These are phyloP conservation scores for Enoplosus armatus DNA, from an alignment of 2,797 vertebrate species.

Conservation along the genomic window DNA sequence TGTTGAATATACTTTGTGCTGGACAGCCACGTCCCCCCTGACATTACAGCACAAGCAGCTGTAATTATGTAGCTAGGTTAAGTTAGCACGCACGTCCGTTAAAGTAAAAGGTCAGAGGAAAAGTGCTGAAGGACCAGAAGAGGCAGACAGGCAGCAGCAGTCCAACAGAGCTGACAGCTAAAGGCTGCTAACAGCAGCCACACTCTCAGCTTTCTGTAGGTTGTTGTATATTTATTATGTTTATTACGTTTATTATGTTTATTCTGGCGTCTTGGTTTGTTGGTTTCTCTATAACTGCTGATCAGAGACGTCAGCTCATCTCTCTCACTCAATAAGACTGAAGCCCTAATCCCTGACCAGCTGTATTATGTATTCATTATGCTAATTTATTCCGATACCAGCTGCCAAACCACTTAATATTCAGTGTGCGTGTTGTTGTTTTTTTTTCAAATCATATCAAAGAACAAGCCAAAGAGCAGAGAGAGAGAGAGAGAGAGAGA, in stretches of 20 bases:
- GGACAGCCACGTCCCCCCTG: conserved; percentile 3
- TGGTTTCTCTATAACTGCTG: not conserved
- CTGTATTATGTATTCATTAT: conserved; percentile 56
- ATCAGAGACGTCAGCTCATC: conserved; percentile 19
- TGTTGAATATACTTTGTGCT: too few relatives aligned
- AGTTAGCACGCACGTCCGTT: conserved; percentile 17
- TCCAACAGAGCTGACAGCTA: conserved; percentile 24
- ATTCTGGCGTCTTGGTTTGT: not conserved
- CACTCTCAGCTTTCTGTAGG: not conserved
- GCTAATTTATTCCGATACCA: conserved; percentile 45
- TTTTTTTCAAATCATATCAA: conserved; percentile 20
- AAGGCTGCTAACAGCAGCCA: conserved; percentile 7
- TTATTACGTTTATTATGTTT: too few relatives aligned
- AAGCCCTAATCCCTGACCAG: conserved; percentile 45
- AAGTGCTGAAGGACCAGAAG: conserved; percentile 37
- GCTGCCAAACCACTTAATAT: conserved; percentile 47
- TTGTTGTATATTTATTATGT: too few relatives aligned
- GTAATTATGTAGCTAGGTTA: conserved; percentile 45
- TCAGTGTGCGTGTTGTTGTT: conserved; percentile 9
- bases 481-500: not conserved
- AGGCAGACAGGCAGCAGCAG: conserved; percentile 35
- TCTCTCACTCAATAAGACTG: conserved; percentile 7
- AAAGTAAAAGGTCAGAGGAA: conserved; percentile 39
- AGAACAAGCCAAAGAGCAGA: not conserved
- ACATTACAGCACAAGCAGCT: conserved; percentile 31